A percentile compares a stretch with the other conserved stretches of the same genome.
Conservation (phyloP, 2,888 invertebrate species). For the Allygus modestus region DNA sequence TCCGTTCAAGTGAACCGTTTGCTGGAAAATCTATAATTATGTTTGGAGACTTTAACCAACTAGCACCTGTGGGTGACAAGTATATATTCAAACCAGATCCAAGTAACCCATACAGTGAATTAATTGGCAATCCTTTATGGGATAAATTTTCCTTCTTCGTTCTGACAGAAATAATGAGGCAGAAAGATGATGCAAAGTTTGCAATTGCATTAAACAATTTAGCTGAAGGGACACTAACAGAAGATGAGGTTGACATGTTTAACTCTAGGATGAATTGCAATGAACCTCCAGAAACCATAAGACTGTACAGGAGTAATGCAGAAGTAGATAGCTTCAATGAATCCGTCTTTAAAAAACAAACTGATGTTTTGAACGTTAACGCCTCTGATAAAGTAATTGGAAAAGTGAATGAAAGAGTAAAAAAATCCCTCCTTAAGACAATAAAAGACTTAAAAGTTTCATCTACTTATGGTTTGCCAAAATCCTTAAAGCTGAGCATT, state of each 20-base stretch:
- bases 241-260: not conserved
- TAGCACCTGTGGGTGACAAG: constrained; percentile 67
- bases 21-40: constrained; percentile 64
- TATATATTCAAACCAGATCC: constrained; percentile 36
- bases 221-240: constrained; percentile 59
- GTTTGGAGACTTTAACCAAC: constrained; percentile 68
- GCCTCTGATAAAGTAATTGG: not conserved
- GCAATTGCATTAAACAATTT: constrained; percentile 62
- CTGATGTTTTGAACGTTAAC: not conserved
- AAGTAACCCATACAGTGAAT: constrained; percentile 26
- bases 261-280: constrained; percentile 76
- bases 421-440: not conserved
- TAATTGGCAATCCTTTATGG: constrained; percentile 63
- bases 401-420: not conserved
- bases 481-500: not conserved
- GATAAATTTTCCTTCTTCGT: constrained; percentile 63
- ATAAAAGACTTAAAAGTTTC: not conserved
- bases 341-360: not conserved
- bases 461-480: not conserved
- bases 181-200: constrained; percentile 66
- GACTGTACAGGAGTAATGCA: constrained; percentile 15
- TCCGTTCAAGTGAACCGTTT: constrained; percentile 52
- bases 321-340: constrained; percentile 26
- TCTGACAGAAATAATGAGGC: constrained; percentile 68
- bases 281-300: constrained; percentile 70